phyloP scores from a whole-genome alignment of 2,888 invertebrate species.

The Lysandra bellargus region DNA sequence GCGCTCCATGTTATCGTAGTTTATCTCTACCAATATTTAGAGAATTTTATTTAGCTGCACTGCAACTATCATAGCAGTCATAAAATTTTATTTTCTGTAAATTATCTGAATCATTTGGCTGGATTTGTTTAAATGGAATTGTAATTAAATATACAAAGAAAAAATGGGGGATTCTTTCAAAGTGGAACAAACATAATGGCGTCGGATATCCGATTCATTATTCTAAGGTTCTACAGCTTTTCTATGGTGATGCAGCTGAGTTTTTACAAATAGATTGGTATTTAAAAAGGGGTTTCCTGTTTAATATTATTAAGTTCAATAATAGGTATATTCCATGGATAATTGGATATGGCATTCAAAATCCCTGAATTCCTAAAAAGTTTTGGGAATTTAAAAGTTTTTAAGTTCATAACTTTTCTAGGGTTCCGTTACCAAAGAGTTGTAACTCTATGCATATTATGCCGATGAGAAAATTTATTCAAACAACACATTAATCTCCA shows the following conservation, averaged over 20 bases:
- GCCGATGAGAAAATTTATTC: no score
- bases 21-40: neutral
- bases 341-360: no score
- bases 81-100: neutral
- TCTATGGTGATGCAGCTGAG: slow-evolving; percentile 1
- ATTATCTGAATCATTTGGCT: neutral
- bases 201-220: slow-evolving; percentile 5
- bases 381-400: no score
- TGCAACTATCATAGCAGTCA: neutral
- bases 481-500: no score
- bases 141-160: slow-evolving; percentile 8
- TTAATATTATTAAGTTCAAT: neutral
- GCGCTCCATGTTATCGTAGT: no score
- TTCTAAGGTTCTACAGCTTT: slow-evolving; percentile 3
- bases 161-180: neutral
- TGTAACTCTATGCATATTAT: no score
- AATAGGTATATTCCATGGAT: no score
- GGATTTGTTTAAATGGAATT: slow-evolving; percentile 6
- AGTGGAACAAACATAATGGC: neutral
- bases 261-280: neutral
- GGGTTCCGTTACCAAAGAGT: no score
- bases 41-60: neutral
- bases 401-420: no score
- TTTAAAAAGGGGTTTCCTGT: neutral
- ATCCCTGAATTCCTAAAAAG: no score